Evolutionary conservation across 2,797 vertebrate species (phyloP), one percentile per base, ranked within the genome.

Genomic region (Sebastes miniatus): DNA sequence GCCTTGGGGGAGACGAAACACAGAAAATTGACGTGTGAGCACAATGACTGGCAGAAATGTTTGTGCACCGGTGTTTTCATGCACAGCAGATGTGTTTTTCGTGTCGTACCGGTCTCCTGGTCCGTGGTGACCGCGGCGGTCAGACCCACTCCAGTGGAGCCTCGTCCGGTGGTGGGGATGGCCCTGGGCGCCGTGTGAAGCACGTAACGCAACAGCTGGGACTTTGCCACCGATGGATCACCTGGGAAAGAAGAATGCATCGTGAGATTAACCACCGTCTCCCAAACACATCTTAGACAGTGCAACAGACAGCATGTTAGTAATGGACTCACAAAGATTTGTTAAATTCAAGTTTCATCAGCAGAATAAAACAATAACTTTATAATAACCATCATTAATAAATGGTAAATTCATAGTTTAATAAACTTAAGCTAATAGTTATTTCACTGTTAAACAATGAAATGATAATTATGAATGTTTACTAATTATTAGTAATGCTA

Each of bases 201-300:
- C 3, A 99, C 98, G 0, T 99, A 99, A 0, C 98, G 96, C 79
- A 99, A 94, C 72, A 99, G 95, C 95, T 99, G 99, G 32, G 99
- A 99, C 84, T 99, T 99, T 18, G 99, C 98, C 0, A 99, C 99
- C 0, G 98, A 99, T 0, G 99, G 99, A 81, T 99, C 99, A 47
- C 99, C 99, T 99, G 83, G 9, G 76, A 8, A 18, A 59, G 2
- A 68, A 2, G 22, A 13, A 22, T 1, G 32, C 32, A 5, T 63
- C 31, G 13, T 8, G 24, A 20, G n/a, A 16, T 14, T 1, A 68
- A 67, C 4, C 13, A 13, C 20, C 1, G 2, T 13, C 32, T 13
- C 13, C 20, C 43, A n/a, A 25, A 67, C 29, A 8, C 20, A 32
- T 14, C 25, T n/a, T 18, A 32, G 61, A 34, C 1, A 6, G 3